Base-by-base conservation (phyloP, 2,888 invertebrate species). In the Conchocele bisecta region DNA sequence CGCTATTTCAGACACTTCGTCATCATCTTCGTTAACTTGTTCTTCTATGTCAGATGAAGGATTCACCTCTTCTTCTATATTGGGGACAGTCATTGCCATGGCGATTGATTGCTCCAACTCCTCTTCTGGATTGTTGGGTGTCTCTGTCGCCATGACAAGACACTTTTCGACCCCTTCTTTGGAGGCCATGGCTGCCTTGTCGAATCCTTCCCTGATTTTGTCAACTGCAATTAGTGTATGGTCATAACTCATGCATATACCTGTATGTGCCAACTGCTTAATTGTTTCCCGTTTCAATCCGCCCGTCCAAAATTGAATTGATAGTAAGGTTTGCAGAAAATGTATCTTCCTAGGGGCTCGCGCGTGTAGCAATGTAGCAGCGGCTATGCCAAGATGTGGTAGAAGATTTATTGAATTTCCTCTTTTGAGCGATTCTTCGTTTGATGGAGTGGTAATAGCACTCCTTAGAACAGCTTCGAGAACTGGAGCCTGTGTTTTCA, bases 261-360 rank as follows among this genome's bases (percentile, higher is more conserved):
- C 67, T 33, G 53, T 48, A 20, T 41, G 50, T 4, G 58, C 26
- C 26, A 72, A 2, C 26, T 72, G 67, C 26, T 72, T 66, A 9
- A 72, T 57, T n/a, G 48, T 63, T 53, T 72, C 61, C 13, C 63
- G 17, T 46, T 72, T 72, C 7, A 71, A 50, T 15, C 58, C 33
- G 15, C 75, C 69, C 20, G 58, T 28, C 70, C 69, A 75, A 4
- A 73, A 51, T 46, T 73, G 73, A n/a, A 75, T 50, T 17, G 69
- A 75, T 6, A 64, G 29, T 20, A 70, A n/a, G 13, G 57, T 61
- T 15, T 39, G 61, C n/a, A 75, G 37, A 56, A 70, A 70, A 13
- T 53, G 56, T 4, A 29, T 41, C 24, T 44, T 66, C 1, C 35
- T 35, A 17, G 69, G 61, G 20, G 60, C 46, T 44, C 42, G 60